Evolutionary conservation across 2,888 invertebrate genomes (phyloP), one percentile per base, ranked within the genome.

Genomic region (Tortrix viridana): DNA sequence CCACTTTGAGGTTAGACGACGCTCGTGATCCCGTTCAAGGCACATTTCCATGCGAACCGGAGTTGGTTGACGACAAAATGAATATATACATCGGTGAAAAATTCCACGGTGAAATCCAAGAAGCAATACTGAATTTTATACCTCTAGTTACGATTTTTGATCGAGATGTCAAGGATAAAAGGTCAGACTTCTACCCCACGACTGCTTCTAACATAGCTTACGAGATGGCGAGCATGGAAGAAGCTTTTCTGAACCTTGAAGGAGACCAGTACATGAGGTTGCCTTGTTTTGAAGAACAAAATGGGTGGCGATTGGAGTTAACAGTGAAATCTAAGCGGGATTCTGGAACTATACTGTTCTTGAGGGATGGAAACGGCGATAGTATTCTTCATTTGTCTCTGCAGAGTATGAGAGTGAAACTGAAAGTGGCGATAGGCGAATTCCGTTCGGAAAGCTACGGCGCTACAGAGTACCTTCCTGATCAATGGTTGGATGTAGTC

Each of bases 91-190:
- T 93, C 3, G 93, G 93, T 6, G 87, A 89, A 71, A 84, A 78
- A 69, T 81, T 92, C 60, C 86, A 85, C 37, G 93, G 93, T 1
- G 87, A 88, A 74, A 78, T 93, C 55, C 89, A 93, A 71, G 88
- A 90, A 69, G 47, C 93, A 7, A 79, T 85, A 37, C 70, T 93
- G 16, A 93, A 93, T 72, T 93, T 92, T 69, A 84, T 82, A 43
- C 86, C 88, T 1, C 68, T 93, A 41, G 75, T 74, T 57, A 74
- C 91, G 68, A 72, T 74, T 22, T 71, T 80, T 26, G 76, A 79
- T 62, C 74, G 74, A 50, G 68, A 77, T 48, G 65, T 60, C 38
- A 76, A 66, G 64, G 57, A 65, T 38, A 71, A 57, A 18, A 67
- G 64, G 47, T 68, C 73, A 0, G 74, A 78, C 66, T 82, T 82